Base-by-base conservation (phyloP, 2,888 invertebrate genomes). In the Trissolcus japonicus region DNA sequence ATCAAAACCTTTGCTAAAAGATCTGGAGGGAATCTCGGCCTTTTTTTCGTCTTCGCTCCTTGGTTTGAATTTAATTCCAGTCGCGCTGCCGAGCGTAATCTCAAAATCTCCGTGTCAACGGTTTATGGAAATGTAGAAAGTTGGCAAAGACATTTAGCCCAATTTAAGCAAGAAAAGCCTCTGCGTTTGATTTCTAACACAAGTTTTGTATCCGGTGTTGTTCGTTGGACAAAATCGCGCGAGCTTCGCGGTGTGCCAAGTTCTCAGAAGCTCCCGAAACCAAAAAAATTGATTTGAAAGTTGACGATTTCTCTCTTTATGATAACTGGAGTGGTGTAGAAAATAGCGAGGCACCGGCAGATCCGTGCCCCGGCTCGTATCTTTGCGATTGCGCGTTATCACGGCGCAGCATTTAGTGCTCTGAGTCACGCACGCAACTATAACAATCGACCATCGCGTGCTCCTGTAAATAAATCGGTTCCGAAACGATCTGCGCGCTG, bases 401-500 rank as follows among this genome's bases (percentile, higher is more conserved):
- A 57, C 35, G 46, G 35, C 35, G 29, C 41, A 7, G 57, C 62
- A 62, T 66, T 74, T 74, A 74, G 56, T 74, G 57, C 57, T 29
- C 16, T 14, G 57, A 67, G 62, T 67, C 74, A 67, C 74, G 67
- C 74, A 68, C 53, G 7, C 17, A 48, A 48, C 59, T 17, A 21
- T 51, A 62, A 68, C 74, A 63, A 63, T 68, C 68, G 35, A 40
- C 61, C 62, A 68, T 74, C 74, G 74, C 74, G 68, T 74, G 67
- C 68, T 59, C 40, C 57, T 48, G 68, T 50, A 54, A 74, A 74
- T 68, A 62, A 63, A 67, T 74, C 68, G 67, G 57, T 56, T 62
- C 43, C 13, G 48, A 61, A 55, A 41, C 50, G 60, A 74, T 67
- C 74, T 16, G n/a, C 48, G 50, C 19, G 56, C 43, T 35, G 48